These are phyloP conservation scores for Echinometra lucunter DNA, from an alignment of 53 echinoderm and acorn worm genomes.

Conservation along the genomic window DNA sequence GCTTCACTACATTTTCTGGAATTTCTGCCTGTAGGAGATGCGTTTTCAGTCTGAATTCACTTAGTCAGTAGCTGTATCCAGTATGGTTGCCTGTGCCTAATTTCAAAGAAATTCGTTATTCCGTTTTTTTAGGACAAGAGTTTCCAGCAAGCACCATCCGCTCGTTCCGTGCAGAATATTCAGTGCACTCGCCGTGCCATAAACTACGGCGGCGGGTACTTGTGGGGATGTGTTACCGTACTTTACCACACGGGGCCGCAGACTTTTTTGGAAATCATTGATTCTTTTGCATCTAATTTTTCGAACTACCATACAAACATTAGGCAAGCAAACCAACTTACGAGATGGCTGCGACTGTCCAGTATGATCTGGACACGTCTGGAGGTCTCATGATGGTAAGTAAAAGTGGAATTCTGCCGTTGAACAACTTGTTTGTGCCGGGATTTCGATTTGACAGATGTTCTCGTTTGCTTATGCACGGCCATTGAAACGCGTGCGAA, in stretches of 20 bases:
- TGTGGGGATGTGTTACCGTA: conserved; percentile 58
- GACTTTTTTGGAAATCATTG: conserved; percentile 15
- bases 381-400: conserved; percentile 98
- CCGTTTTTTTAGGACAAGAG: background rate
- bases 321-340: background rate
- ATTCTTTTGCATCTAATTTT: conserved; percentile 52
- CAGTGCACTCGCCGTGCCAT: conserved; percentile 46
- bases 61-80: conserved; percentile 1
- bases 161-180: conserved; percentile 12
- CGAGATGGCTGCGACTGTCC: conserved; percentile 87
- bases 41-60: background rate
- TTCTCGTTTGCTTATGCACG: conserved; percentile 41
- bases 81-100: background rate
- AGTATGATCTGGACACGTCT: conserved; percentile 98
- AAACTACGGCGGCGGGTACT: conserved; percentile 47
- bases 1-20: conserved; percentile 13
- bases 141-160: conserved; percentile 19
- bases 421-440: conserved; percentile 39
- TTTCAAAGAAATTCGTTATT: background rate
- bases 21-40: background rate
- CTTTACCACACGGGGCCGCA: conserved; percentile 40
- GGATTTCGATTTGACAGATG: conserved; percentile 62
- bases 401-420: conserved; percentile 33
- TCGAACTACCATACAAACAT: background rate
- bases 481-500: conserved; percentile 65